Conservation (phyloP, 1,140 invertebrate species). For the Acromyrmex heyeri region DNA sequence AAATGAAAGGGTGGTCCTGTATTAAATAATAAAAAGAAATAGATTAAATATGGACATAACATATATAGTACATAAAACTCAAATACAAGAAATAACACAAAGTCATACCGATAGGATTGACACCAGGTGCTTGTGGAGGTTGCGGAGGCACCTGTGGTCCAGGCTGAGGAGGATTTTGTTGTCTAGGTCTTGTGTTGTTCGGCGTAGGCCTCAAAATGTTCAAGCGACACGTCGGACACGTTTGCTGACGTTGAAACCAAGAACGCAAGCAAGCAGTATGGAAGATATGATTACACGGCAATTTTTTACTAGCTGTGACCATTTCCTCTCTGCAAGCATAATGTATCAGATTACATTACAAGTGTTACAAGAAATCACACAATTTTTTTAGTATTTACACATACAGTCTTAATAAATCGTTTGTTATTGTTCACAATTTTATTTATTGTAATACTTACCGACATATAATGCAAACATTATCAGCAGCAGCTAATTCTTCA, state of each 20-base stretch:
- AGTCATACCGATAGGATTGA: slow-evolving; percentile 78
- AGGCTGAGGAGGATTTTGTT: slow-evolving; percentile 80
- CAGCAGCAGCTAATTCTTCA: slow-evolving; percentile 96
- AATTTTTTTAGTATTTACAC: no score
- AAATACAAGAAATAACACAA: neutral
- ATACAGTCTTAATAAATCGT: no score
- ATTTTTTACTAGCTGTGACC: slow-evolving; percentile 95
- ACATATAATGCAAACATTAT: slow-evolving; percentile 99
- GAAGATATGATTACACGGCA: slow-evolving; percentile 99
- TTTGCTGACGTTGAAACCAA: slow-evolving; percentile 99
- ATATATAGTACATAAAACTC: slow-evolving; percentile 2
- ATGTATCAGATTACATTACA: neutral
- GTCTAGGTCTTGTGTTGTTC: slow-evolving; percentile 76
- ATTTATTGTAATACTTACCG: slow-evolving; percentile 92
- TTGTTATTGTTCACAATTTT: neutral
- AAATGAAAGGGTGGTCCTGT: slow-evolving; percentile 78
- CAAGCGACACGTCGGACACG: slow-evolving; percentile 99
- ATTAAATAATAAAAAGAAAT: slow-evolving; percentile 33
- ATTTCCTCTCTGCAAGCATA: slow-evolving; percentile 86
- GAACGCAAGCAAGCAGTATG: slow-evolving; percentile 99
- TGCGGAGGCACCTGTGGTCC: slow-evolving; percentile 84
- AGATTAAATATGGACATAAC: slow-evolving; percentile 6
- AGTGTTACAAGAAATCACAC: neutral
- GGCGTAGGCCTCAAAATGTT: slow-evolving; percentile 95
- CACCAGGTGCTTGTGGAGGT: slow-evolving; percentile 81